Base-by-base conservation (phyloP, 2,888 invertebrate species). In the Nymphalis polychloros region DNA sequence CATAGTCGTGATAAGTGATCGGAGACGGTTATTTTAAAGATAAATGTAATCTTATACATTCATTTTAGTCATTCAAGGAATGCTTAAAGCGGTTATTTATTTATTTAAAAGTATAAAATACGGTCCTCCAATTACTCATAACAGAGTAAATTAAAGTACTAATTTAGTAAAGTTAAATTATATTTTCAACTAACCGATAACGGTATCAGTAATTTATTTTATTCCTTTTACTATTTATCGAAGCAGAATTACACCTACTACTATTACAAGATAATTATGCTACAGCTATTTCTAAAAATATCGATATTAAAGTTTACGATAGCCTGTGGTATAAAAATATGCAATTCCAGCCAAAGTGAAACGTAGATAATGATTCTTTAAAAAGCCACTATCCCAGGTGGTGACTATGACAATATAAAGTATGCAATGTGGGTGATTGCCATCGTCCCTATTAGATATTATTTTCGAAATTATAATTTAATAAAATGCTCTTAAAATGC, bases 391-490 rank as follows among this genome's bases (percentile, higher is more conserved):
- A 76, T 73, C 85, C 79, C 88, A 89, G 89, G 89, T 89, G 88
- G 85, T 79, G 86, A 88, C 85, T 88, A 81, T 81, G 81, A 81
- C 89, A 89, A 89, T 90, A 90, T 90, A 89, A 90, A 90, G 88
- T 88, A 84, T 86, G 86, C 84, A 81, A 84, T 85, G 83, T 84
- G 82, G 84, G 76, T 82, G 84, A 84, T 83, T 81, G 79, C 78
- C 79, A 79, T 76, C 68, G 68, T 61, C 71, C 76, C 71, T 76
- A 85, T 84, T 89, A 85, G 84, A 80, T 89, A 61, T 75, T 57
- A 50, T 23, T n/a, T 49, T 4, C 19, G 20, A n/a, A 41, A 16
- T 13, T 13, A 13, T 8, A 31, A 31, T 7, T 8, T 6, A 41
- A 13, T 13, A 41, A 41, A 41, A 1, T 13, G 41, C 41, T 0